phyloP scores from a whole-genome alignment of 2,797 vertebrate genomes.

The Mormyrops attenuatus region DNA sequence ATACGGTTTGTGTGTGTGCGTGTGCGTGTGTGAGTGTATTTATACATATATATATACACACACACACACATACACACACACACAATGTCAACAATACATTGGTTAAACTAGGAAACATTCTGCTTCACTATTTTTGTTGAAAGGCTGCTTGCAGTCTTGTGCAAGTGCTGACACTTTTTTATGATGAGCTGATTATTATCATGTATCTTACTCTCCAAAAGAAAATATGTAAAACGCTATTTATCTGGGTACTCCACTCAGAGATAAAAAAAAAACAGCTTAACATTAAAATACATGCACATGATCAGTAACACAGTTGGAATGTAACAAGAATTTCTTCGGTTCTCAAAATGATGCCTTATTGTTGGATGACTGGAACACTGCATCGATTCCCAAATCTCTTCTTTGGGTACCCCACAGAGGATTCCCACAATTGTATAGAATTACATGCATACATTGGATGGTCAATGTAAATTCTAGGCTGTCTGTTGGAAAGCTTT shows the following conservation, averaged over 20 bases:
- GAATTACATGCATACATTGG: neutral
- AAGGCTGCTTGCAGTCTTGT: neutral
- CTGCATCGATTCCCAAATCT: neutral
- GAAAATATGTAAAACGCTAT: neutral
- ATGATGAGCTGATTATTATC: neutral
- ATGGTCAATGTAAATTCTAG: neutral
- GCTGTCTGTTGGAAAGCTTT: neutral
- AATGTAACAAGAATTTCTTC: neutral
- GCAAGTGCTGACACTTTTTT: neutral
- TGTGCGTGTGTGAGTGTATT: neutral
- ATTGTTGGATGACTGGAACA: neutral
- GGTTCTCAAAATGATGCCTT: neutral
- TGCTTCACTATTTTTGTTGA: neutral
- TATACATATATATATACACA: neutral
- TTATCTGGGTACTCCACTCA: neutral
- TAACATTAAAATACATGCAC: neutral
- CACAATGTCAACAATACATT: neutral
- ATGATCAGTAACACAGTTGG: neutral
- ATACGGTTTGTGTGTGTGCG: neutral
- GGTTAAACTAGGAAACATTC: neutral
- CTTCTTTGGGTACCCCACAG: neutral
- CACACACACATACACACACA: neutral
- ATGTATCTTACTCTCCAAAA: neutral
- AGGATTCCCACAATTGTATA: neutral
- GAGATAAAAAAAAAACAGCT: neutral